Base-by-base conservation (phyloP, 2,797 vertebrate genomes). In the Macropodus opercularis region DNA sequence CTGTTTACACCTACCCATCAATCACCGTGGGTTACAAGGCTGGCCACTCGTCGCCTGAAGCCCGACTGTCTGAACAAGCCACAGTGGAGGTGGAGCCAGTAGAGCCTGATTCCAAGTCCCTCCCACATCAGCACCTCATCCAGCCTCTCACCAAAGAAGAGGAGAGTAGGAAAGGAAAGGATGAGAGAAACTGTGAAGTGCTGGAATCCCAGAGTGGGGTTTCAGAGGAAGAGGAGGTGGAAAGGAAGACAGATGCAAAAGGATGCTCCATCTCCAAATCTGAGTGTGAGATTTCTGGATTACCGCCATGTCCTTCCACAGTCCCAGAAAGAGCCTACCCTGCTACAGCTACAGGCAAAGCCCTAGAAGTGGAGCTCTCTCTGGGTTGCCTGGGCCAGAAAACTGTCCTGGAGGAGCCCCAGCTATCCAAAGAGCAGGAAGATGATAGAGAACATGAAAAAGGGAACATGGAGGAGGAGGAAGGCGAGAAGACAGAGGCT, bases 11-110 rank as follows among this genome's bases (percentile, higher is more conserved):
- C 52, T 95, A 92, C 84, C 93, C 95, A 9, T 69, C 86, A 0
- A 82, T 94, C 50, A 46, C 87, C 72, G 83, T 93, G 86, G 92
- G 91, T 72, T 97, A 94, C 89, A 91, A 94, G 54, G 87, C 92
- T 4, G 89, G 93, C 48, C 91, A 93, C 24, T 92, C 92, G 38
- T 90, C 93, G 67, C 87, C 90, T 18, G 90, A 91, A 42, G 85
- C 89, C 3, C 92, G 84, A 80, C 83, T 93, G 14, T 92, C 94
- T 10, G 93, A 95, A 70, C 94, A 93, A 31, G 90, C 88, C 0
- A 90, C 90, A 70, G 87, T 91, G 36, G 91, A 95, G 90, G 93
- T 91, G 68, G 94, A 95, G 91, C 94, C 95, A 72, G 90, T 92
- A 0, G 82, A 92, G 4, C 91, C 93, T 0, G 92, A 93, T 55